A percentile compares a stretch with the other conserved stretches of the same genome.
Evolutionary conservation across 2,888 invertebrate species (phyloP).

Genomic region (Sepiola atlantica): DNA sequence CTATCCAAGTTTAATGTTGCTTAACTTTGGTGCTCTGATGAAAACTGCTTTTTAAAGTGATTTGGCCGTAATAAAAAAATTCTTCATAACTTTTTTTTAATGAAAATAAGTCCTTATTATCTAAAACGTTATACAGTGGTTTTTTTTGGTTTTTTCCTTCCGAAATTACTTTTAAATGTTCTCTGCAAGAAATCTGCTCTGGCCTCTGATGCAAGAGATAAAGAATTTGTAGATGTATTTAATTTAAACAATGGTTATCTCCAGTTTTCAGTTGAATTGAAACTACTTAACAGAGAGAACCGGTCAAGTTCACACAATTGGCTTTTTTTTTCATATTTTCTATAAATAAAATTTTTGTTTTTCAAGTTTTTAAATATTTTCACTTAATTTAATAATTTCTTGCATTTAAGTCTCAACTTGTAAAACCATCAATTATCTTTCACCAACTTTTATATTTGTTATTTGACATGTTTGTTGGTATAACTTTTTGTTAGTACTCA

Average conservation of each 20-base stretch:
- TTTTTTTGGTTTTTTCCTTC: too few relatives aligned
- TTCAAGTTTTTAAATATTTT: neutral
- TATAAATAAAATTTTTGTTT: neutral
- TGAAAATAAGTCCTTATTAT: too few relatives aligned
- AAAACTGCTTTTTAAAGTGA: too few relatives aligned
- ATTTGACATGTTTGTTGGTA: neutral
- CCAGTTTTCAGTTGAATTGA: neutral
- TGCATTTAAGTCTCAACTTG: neutral
- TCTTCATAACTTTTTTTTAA: too few relatives aligned
- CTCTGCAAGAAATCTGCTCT: too few relatives aligned
- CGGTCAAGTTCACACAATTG: slow-evolving; percentile 18
- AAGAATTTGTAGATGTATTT: too few relatives aligned
- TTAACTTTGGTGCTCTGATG: too few relatives aligned
- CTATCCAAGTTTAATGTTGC: too few relatives aligned
- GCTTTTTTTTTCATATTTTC: neutral
- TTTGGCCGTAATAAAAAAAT: too few relatives aligned
- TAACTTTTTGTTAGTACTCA: neutral
- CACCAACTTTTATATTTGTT: neutral
- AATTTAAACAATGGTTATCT: neutral
- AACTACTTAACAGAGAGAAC: neutral
- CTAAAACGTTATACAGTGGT: too few relatives aligned
- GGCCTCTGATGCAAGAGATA: too few relatives aligned
- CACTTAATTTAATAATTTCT: neutral
- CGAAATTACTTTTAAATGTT: too few relatives aligned
- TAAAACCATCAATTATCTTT: neutral